Conservation (phyloP, 92 coral and sea anemone genomes). For the Paramuricea clavata region DNA sequence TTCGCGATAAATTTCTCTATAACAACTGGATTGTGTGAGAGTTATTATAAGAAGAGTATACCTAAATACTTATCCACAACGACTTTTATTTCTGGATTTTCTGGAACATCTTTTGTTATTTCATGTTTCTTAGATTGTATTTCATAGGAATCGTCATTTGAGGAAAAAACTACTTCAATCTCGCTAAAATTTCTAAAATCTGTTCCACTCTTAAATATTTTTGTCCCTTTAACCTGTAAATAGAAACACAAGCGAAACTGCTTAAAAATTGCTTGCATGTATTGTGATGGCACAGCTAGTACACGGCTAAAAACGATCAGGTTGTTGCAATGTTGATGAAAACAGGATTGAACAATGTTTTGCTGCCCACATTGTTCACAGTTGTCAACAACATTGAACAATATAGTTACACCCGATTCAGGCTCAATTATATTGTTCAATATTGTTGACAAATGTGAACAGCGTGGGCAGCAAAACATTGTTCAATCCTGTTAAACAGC, state of each 20-base stretch:
- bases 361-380: too few relatives aligned
- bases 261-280: not conserved
- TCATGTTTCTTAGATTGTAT: slow-evolving; percentile 76
- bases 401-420: too few relatives aligned
- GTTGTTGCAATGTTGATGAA: too few relatives aligned
- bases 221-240: slow-evolving; percentile 80
- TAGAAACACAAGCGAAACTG: not conserved
- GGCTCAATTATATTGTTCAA: too few relatives aligned
- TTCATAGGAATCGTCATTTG: slow-evolving; percentile 74
- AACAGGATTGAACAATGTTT: too few relatives aligned
- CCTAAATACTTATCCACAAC: slow-evolving; percentile 91
- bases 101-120: slow-evolving; percentile 84
- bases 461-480: too few relatives aligned
- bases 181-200: slow-evolving; percentile 90
- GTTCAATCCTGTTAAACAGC: too few relatives aligned
- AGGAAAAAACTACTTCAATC: slow-evolving; percentile 76
- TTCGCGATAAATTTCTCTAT: not conserved
- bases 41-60: slow-evolving; percentile 23
- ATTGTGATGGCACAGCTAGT: too few relatives aligned
- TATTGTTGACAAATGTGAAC: too few relatives aligned
- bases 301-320: too few relatives aligned
- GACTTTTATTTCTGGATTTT: slow-evolving; percentile 85
- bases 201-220: slow-evolving; percentile 86
- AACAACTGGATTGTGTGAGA: too few relatives aligned
- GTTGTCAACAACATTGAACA: too few relatives aligned